phyloP scores from a whole-genome alignment of 2,888 invertebrate species.

The Eristalis intricaria region DNA sequence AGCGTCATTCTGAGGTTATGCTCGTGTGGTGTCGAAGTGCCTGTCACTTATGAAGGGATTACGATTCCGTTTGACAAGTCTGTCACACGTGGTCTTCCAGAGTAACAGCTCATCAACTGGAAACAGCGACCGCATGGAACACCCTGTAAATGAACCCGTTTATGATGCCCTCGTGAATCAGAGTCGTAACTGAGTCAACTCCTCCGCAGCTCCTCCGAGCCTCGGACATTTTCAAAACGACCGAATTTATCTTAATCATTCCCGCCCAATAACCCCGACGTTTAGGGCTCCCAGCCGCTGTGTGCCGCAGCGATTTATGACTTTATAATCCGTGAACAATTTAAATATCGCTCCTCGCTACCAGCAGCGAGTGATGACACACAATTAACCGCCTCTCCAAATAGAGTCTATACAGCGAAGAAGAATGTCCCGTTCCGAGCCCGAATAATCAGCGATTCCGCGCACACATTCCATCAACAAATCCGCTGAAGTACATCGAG shows the following conservation, averaged over 20 bases:
- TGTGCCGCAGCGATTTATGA: not conserved
- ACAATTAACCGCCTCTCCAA: slow-evolving; percentile 16
- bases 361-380: slow-evolving; percentile 12
- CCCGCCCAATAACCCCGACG: not conserved
- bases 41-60: too few species aligned
- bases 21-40: too few species aligned
- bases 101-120: too few species aligned
- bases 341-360: slow-evolving; percentile 18
- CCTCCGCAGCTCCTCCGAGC: not conserved
- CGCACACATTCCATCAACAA: slow-evolving; percentile 46
- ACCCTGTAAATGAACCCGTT: not conserved
- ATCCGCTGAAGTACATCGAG: slow-evolving; percentile 31
- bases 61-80: too few species aligned
- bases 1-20: not conserved
- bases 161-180: not conserved
- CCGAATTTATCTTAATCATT: not conserved
- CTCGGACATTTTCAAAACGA: not conserved
- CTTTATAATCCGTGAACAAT: slow-evolving; percentile 12
- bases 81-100: too few species aligned
- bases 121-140: too few species aligned
- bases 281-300: not conserved
- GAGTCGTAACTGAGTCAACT: too few species aligned
- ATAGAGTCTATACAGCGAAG: not conserved
- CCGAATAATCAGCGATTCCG: slow-evolving; percentile 29
- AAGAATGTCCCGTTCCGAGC: not conserved